Evolutionary conservation across 2,113 vertebrate species (phyloP).

Genomic region (Callipepla squamata): DNA sequence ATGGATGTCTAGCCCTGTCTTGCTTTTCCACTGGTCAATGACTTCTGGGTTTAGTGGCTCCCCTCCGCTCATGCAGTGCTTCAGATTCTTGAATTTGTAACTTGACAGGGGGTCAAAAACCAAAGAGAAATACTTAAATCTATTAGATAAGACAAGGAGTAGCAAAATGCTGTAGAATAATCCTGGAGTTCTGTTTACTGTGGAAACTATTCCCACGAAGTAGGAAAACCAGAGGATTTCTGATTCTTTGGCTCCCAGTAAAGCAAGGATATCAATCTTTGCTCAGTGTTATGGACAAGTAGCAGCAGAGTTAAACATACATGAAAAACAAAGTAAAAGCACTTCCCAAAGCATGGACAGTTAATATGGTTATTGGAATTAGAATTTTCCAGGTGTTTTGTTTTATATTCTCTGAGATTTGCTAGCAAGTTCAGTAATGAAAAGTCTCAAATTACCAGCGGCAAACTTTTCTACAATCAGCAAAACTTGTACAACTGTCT

Average conservation of each 20-base stretch:
- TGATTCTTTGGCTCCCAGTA: background rate
- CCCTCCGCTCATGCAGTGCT: conserved; percentile 74
- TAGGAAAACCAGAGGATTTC: background rate
- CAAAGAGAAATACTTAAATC: background rate
- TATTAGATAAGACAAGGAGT: background rate
- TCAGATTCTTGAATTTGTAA: conserved; percentile 75
- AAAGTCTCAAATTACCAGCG: background rate
- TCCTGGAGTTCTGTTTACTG: background rate
- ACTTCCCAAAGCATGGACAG: background rate
- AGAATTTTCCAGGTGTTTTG: background rate
- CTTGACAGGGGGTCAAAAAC: conserved; percentile 15
- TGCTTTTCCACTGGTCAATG: conserved; percentile 77
- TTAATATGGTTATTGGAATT: background rate
- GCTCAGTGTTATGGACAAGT: accelerated
- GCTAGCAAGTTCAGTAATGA: background rate
- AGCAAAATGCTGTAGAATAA: background rate
- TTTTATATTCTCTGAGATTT: background rate
- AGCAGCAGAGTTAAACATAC: background rate
- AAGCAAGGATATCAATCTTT: background rate
- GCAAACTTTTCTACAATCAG: background rate
- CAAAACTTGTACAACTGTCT: background rate
- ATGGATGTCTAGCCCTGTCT: conserved; percentile 75
- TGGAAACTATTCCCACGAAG: background rate
- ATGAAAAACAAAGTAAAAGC: background rate
- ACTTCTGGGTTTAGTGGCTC: conserved; percentile 82